phyloP scores from a whole-genome alignment of 1,140 invertebrate species.

The Hesperophylax magnus region DNA sequence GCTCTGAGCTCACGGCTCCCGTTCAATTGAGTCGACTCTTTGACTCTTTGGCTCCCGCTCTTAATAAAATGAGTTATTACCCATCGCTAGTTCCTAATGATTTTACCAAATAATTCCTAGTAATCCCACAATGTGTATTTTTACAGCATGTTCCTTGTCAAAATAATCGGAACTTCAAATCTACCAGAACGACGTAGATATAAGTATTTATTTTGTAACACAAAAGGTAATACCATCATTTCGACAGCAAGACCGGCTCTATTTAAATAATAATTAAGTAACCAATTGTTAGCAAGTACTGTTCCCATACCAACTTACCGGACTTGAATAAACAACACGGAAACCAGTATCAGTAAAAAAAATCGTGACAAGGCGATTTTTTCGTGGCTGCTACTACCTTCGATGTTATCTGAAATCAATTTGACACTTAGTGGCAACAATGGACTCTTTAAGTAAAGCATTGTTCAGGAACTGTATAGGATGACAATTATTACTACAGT shows the following conservation, averaged over 20 bases:
- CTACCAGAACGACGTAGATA: too few relatives aligned
- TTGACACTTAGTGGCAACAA: conserved; percentile 38
- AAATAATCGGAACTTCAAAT: too few relatives aligned
- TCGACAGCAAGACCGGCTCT: neutral
- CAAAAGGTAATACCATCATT: neutral
- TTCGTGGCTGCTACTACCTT: neutral
- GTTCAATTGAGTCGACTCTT: too few relatives aligned
- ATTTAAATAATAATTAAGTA: neutral
- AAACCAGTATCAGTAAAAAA: conserved; percentile 23
- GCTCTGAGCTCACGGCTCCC: too few relatives aligned
- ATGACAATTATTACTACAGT: conserved; percentile 14
- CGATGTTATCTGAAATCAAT: conserved; percentile 33
- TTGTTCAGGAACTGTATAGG: conserved; percentile 5
- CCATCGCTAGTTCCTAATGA: too few relatives aligned
- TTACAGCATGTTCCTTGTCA: too few relatives aligned
- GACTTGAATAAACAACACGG: conserved; percentile 30
- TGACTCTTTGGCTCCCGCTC: too few relatives aligned
- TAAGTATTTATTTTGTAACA: too few relatives aligned
- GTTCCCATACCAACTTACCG: neutral
- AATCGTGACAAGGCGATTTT: conserved; percentile 26
- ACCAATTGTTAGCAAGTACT: neutral
- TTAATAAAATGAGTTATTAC: too few relatives aligned
- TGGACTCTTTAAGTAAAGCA: conserved; percentile 26
- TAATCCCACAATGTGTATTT: too few relatives aligned
- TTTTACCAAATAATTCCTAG: too few relatives aligned